Conservation (phyloP, 2,113 vertebrate species). For the Coptodon bakossiorum region DNA sequence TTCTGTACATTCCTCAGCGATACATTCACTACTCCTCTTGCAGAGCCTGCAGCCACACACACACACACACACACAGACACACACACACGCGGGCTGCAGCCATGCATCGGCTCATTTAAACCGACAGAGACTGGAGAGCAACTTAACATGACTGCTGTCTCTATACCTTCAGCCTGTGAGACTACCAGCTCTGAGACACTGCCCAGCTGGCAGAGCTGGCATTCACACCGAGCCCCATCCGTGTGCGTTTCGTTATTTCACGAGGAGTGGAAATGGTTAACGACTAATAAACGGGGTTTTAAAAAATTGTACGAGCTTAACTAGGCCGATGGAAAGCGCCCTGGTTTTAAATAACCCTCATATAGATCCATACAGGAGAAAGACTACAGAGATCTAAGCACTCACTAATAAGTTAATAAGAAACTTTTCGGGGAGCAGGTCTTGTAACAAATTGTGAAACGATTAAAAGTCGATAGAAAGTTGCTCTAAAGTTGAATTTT, state of each 20-base stretch:
- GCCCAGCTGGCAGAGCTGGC: not conserved
- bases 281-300: not conserved
- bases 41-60: not conserved
- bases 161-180: not conserved
- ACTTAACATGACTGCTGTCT: constrained; percentile 10
- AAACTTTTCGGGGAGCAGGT: not conserved
- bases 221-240: not conserved
- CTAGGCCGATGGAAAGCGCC: not conserved
- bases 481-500: not conserved
- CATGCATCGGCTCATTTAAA: constrained; percentile 49
- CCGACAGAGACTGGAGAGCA: not conserved
- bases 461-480: not conserved
- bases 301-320: constrained; percentile 20
- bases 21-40: constrained; percentile 55
- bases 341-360: not conserved
- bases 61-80: not conserved
- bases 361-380: not conserved
- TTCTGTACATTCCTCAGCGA: constrained; percentile 69
- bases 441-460: not conserved
- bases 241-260: not conserved
- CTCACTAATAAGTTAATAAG: not conserved
- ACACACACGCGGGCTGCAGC: not conserved
- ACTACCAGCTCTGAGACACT: not conserved
- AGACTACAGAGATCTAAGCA: not conserved
- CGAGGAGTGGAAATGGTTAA: not conserved